phyloP scores from a whole-genome alignment of 1,140 invertebrate species.

The Zaprionus camerounensis region DNA sequence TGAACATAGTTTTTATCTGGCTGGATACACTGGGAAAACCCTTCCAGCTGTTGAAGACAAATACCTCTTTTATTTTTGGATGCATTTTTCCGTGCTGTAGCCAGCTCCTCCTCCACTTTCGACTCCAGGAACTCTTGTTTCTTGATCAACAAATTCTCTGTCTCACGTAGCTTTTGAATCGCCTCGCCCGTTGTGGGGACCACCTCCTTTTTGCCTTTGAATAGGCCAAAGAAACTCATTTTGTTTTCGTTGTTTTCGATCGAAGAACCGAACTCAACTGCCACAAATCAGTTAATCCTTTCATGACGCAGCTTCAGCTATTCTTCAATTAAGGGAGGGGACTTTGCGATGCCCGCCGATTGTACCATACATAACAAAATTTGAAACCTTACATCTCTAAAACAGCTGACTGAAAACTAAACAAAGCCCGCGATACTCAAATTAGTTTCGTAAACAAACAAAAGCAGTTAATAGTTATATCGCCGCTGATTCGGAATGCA shows the following conservation, averaged over 20 bases:
- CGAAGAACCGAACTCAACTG: neutral
- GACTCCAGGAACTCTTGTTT: slow-evolving; percentile 99
- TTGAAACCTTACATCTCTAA: neutral
- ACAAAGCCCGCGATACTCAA: too few relatives aligned
- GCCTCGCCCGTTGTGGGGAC: slow-evolving; percentile 96
- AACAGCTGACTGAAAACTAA: too few relatives aligned
- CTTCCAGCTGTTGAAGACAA: neutral
- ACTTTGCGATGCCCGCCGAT: neutral
- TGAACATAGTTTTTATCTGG: neutral
- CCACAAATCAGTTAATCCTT: neutral
- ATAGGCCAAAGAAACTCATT: slow-evolving; percentile 95
- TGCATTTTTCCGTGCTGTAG: slow-evolving; percentile 95
- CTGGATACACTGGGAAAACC: neutral
- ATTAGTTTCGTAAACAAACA: too few relatives aligned
- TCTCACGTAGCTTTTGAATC: slow-evolving; percentile 98
- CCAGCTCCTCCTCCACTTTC: slow-evolving; percentile 96
- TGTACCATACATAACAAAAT: neutral
- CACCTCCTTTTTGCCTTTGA: slow-evolving; percentile 95
- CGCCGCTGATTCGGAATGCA: too few relatives aligned
- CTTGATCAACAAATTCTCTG: slow-evolving; percentile 99
- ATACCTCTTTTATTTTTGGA: slow-evolving; percentile 98
- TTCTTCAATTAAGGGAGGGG: neutral
- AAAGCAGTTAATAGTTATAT: too few relatives aligned
- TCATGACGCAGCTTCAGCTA: neutral
- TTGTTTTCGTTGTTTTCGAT: slow-evolving; percentile 54